Conservation (phyloP, 1,140 invertebrate species). For the Anoplolepis gracilipes region DNA sequence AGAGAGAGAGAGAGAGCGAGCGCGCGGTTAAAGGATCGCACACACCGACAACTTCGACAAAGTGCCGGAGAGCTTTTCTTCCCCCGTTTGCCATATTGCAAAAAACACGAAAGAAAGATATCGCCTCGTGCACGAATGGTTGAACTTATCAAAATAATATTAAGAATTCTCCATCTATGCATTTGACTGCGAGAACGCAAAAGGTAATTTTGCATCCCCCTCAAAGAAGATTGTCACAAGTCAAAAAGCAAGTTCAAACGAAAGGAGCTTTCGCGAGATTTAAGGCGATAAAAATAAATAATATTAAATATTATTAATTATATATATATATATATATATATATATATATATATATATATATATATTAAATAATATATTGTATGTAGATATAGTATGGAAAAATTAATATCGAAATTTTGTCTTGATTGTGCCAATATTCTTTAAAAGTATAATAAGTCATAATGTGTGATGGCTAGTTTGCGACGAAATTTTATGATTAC, state of each 20-base stretch:
- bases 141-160: conserved; percentile 39
- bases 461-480: background rate
- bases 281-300: background rate
- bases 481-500: background rate
- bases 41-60: conserved; percentile 28
- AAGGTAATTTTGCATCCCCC: background rate
- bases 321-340: no score
- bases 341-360: no score
- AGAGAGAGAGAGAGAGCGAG: conserved; percentile 6
- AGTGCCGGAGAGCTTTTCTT: conserved; percentile 23
- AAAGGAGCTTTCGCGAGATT: background rate
- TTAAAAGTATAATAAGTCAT: background rate
- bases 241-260: background rate
- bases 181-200: background rate
- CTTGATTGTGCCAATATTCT: background rate
- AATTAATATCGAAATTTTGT: background rate
- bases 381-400: no score
- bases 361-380: no score
- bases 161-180: conserved; percentile 17
- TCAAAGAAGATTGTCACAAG: background rate
- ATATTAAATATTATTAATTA: background rate
- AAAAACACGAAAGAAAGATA: conserved; percentile 8
- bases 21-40: conserved; percentile 35
- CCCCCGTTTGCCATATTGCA: background rate
- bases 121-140: background rate